phyloP scores from a whole-genome alignment of 2,113 vertebrate species.

The Cheirogaleus medius region DNA sequence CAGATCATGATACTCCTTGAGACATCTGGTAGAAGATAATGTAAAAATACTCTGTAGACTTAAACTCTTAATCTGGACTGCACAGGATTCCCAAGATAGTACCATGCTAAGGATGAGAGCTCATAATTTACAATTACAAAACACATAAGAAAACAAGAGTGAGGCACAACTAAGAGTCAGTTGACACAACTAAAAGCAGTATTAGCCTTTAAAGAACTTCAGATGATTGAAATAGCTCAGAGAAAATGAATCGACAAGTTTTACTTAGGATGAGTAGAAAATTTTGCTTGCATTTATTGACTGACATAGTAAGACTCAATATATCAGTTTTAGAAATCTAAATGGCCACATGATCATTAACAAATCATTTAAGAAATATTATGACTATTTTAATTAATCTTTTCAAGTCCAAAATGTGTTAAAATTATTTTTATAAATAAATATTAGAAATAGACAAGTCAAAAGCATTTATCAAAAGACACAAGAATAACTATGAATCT shows the following conservation, averaged over 20 bases:
- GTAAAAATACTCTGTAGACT: not conserved
- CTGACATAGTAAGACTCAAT: not conserved
- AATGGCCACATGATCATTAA: not conserved
- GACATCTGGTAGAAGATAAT: not conserved
- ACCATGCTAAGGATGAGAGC: not conserved
- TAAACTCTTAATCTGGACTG: not conserved
- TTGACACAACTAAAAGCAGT: not conserved
- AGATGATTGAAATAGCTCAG: not conserved
- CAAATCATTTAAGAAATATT: not conserved
- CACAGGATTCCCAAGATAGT: not conserved
- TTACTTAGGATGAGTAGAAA: not conserved
- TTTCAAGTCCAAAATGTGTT: not conserved
- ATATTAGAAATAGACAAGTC: not conserved
- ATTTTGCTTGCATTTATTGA: not conserved
- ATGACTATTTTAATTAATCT: not conserved
- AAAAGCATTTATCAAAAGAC: not conserved
- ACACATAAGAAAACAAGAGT: not conserved
- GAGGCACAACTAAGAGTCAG: not conserved
- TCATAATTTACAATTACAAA: not conserved
- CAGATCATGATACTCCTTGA: not conserved
- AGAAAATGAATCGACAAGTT: not conserved
- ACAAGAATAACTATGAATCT: not conserved
- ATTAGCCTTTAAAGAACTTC: not conserved
- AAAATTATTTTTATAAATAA: not conserved
- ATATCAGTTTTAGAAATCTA: not conserved